A percentile compares a stretch with the other conserved stretches of the same genome.
Evolutionary conservation across 2,888 invertebrate genomes (phyloP).

Genomic region (Parnassius smintheus): DNA sequence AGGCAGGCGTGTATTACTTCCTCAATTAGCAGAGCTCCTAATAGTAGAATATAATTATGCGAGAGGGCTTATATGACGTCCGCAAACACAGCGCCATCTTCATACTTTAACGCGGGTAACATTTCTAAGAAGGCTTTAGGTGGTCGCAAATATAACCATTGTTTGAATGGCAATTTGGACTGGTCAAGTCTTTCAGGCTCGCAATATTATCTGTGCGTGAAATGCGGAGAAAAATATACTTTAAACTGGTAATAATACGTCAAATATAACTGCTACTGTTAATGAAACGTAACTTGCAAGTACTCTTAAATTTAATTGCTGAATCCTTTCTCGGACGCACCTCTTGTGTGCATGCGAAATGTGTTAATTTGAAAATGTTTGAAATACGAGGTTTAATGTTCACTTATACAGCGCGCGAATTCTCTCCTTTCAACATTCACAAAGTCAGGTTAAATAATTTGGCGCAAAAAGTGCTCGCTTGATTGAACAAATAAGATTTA

Average conservation of each 20-base stretch:
- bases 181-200: conserved; percentile 44
- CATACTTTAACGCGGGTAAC: conserved; percentile 34
- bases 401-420: conserved; percentile 66
- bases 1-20: conserved; percentile 43
- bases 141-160: conserved; percentile 74
- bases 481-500: conserved; percentile 4
- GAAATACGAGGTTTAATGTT: conserved; percentile 52
- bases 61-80: conserved; percentile 44
- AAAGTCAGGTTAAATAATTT: conserved; percentile 36
- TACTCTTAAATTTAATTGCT: conserved; percentile 67
- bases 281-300: conserved; percentile 33
- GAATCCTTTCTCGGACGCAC: conserved; percentile 51
- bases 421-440: conserved; percentile 42
- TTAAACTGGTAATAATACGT: conserved; percentile 34
- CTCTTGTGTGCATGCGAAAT: conserved; percentile 59
- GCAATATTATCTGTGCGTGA: conserved; percentile 36
- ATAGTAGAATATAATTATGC: conserved; percentile 38
- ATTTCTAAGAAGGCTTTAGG: conserved; percentile 66
- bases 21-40: conserved; percentile 53
- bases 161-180: conserved; percentile 72
- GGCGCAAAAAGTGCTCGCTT: conserved; percentile 27
- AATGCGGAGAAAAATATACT: conserved; percentile 34
- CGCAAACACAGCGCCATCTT: conserved; percentile 47
- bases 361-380: conserved; percentile 69
- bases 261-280: conserved; percentile 19